These are phyloP conservation scores for Galemys pyrenaicus DNA, from an alignment of 2,113 vertebrate genomes.

Conservation along the genomic window DNA sequence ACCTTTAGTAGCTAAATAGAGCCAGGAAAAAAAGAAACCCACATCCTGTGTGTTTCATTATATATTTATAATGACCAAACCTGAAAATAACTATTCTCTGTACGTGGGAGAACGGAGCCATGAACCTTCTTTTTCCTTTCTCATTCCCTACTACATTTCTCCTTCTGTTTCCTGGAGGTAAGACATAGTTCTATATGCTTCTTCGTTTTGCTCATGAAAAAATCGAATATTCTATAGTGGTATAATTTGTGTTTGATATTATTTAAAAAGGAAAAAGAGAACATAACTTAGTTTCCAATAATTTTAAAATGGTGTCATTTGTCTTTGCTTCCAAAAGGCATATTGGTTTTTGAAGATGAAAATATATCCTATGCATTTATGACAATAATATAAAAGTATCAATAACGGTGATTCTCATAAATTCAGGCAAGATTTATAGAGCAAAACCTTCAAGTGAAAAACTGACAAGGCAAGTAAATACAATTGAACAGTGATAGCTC, in stretches of 20 bases:
- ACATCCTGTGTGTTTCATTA: conserved; percentile 19
- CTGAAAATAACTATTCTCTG: background rate
- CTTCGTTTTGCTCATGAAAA: conserved; percentile 26
- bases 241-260: background rate
- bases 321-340: background rate
- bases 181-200: background rate
- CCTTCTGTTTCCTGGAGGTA: conserved; percentile 31
- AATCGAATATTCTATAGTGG: background rate
- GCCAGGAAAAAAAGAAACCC: background rate
- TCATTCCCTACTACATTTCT: background rate
- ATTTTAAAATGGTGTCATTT: conserved; percentile 8
- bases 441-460: background rate
- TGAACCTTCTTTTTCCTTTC: background rate
- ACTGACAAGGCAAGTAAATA: background rate
- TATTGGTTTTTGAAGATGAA: background rate
- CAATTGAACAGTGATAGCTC: background rate
- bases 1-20: background rate
- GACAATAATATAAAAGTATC: background rate
- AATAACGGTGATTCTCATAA: background rate
- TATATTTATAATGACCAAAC: background rate
- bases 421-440: background rate
- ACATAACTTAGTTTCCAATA: background rate
- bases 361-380: background rate
- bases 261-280: background rate
- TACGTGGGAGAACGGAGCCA: background rate